phyloP scores from a whole-genome alignment of 2,888 invertebrate genomes.

The Drosophila algonquin region DNA sequence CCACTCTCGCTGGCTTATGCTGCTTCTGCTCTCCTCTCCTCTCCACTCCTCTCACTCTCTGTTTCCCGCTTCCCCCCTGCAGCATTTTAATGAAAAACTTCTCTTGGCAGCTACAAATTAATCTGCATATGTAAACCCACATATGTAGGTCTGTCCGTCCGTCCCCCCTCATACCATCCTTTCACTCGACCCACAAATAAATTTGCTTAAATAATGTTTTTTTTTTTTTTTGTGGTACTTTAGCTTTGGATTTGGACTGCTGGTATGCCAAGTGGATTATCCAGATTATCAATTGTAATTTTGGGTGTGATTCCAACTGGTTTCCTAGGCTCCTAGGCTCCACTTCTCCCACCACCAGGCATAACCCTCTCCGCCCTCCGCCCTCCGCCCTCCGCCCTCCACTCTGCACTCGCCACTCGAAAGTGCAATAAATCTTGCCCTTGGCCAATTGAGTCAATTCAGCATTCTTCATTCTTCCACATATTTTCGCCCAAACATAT shows the following conservation, averaged over 20 bases:
- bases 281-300: conserved; percentile 36
- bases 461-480: conserved; percentile 61
- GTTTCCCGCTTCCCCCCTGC: not conserved
- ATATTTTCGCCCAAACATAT: conserved; percentile 29
- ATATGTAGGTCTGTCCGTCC: not conserved
- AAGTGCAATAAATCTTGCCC: conserved; percentile 82
- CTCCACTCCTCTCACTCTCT: not conserved
- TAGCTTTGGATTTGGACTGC: conserved; percentile 17
- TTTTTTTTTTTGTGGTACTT: not conserved
- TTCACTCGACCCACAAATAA: conserved; percentile 11
- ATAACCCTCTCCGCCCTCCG: not conserved
- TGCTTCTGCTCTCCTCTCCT: not conserved
- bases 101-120: conserved; percentile 23
- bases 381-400: conserved; percentile 27
- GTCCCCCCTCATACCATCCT: not conserved
- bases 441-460: conserved; percentile 82
- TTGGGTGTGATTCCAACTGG: not conserved
- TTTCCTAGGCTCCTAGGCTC: not conserved
- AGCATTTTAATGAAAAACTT: conserved; percentile 56
- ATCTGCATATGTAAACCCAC: not conserved
- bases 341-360: conserved; percentile 21
- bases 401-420: conserved; percentile 23
- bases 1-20: not conserved
- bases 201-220: conserved; percentile 28
- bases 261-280: conserved; percentile 32